These are phyloP conservation scores for Tetranychus urticae DNA, from an alignment of 1,140 invertebrate genomes.

Conservation along the genomic window DNA sequence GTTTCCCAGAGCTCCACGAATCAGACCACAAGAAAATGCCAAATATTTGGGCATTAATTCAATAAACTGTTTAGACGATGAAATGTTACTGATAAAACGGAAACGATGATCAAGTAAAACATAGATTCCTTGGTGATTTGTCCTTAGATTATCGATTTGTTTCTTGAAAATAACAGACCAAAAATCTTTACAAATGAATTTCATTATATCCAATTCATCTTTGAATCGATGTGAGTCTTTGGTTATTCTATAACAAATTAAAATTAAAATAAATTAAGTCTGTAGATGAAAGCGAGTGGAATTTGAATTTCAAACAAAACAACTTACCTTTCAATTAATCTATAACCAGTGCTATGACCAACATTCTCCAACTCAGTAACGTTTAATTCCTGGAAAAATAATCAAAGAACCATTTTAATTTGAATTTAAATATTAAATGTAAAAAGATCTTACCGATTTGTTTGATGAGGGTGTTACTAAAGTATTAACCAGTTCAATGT, in stretches of 20 bases:
- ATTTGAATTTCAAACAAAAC: neutral
- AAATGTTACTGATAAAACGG: constrained; percentile 62
- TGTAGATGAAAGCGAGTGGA: neutral
- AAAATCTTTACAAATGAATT: constrained; percentile 97
- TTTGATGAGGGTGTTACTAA: neutral
- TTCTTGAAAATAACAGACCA: constrained; percentile 92
- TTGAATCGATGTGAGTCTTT: constrained; percentile 66
- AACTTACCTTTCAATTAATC: neutral
- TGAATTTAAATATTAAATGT: neutral
- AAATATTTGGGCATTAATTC: constrained; percentile 63
- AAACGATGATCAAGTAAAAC: constrained; percentile 93
- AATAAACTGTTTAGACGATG: constrained; percentile 67
- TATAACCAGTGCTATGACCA: neutral
- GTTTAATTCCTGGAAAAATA: neutral
- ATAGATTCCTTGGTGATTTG: constrained; percentile 95
- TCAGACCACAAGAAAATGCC: constrained; percentile 81
- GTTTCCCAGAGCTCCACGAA: constrained; percentile 79
- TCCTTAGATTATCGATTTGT: constrained; percentile 91
- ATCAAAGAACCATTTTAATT: neutral
- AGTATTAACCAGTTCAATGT: neutral
- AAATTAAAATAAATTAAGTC: neutral
- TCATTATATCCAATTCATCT: constrained; percentile 92
- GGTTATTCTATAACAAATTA: neutral
- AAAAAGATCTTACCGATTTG: neutral
- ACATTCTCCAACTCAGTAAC: neutral